A percentile compares a stretch with the other conserved stretches of the same genome.
phyloP scores from a whole-genome alignment of 2,113 vertebrate species.

The Tupaia tana region DNA sequence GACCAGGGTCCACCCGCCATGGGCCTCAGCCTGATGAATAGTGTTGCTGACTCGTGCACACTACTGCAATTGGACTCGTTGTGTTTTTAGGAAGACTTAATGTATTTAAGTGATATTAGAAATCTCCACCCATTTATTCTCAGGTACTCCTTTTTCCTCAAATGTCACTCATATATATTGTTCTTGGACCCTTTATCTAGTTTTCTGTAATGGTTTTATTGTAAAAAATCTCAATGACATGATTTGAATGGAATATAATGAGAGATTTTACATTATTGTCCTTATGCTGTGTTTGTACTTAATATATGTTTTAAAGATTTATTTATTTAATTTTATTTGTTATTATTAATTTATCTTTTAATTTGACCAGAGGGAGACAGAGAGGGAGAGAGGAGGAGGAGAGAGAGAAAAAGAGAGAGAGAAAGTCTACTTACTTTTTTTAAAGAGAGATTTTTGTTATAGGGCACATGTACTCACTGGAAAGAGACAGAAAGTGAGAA shows the following conservation, averaged over 20 bases:
- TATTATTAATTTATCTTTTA: too few relatives aligned
- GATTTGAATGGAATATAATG: neutral
- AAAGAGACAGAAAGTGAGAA: too few relatives aligned
- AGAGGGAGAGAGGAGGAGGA: too few relatives aligned
- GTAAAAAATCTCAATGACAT: neutral
- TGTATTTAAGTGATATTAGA: neutral
- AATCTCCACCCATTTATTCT: neutral
- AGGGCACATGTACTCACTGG: too few relatives aligned
- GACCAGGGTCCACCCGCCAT: too few relatives aligned
- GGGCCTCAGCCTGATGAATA: too few relatives aligned
- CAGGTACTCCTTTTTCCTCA: neutral
- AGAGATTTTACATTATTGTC: neutral
- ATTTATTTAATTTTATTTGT: too few relatives aligned
- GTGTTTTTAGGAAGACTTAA: constrained; percentile 15
- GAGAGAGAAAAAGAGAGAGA: too few relatives aligned
- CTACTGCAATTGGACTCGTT: neutral
- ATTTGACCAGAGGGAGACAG: too few relatives aligned
- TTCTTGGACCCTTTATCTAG: neutral
- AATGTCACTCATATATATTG: neutral
- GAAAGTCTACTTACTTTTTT: too few relatives aligned
- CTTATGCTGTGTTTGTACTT: neutral
- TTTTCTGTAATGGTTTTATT: constrained; percentile 13
- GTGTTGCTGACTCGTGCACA: too few relatives aligned
- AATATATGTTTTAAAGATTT: neutral
- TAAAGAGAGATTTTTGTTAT: too few relatives aligned